These are phyloP conservation scores for Trimorus sp. DNA, from an alignment of 2,888 invertebrate species.

Conservation along the genomic window DNA sequence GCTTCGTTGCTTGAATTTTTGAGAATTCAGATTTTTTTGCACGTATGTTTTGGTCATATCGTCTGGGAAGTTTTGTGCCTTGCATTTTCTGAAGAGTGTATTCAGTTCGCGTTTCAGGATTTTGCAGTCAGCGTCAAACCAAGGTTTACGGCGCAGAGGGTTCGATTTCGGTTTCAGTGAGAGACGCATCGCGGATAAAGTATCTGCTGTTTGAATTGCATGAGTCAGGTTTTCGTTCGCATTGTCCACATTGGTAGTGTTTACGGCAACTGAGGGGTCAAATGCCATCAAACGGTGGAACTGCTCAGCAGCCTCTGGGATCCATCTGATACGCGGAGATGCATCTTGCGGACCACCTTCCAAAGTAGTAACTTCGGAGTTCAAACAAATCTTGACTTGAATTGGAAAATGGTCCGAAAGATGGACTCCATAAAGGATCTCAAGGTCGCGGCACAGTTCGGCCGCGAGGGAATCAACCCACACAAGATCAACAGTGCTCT, in stretches of 20 bases:
- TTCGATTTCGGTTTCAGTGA: background rate
- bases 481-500: background rate
- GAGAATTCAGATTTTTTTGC: background rate
- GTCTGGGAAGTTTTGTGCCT: background rate
- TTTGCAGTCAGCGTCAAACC: background rate
- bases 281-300: background rate
- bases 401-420: background rate
- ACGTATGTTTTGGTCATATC: background rate
- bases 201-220: background rate
- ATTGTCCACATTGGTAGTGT: background rate
- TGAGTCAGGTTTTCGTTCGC: background rate
- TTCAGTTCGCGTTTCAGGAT: background rate
- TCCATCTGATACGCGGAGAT: background rate
- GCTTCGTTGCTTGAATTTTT: background rate
- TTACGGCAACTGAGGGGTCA: background rate
- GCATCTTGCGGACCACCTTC: background rate
- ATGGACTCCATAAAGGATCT: background rate
- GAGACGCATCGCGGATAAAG: background rate
- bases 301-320: background rate
- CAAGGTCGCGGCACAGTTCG: background rate
- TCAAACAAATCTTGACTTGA: background rate
- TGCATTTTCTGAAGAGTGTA: background rate
- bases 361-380: background rate
- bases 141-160: background rate
- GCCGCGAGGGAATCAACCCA: background rate